Percentiles rank a stretch among this genome's conserved stretches.
These are phyloP conservation scores for Andrena praecox DNA, from an alignment of 2,888 invertebrate species.

Conservation along the genomic window DNA sequence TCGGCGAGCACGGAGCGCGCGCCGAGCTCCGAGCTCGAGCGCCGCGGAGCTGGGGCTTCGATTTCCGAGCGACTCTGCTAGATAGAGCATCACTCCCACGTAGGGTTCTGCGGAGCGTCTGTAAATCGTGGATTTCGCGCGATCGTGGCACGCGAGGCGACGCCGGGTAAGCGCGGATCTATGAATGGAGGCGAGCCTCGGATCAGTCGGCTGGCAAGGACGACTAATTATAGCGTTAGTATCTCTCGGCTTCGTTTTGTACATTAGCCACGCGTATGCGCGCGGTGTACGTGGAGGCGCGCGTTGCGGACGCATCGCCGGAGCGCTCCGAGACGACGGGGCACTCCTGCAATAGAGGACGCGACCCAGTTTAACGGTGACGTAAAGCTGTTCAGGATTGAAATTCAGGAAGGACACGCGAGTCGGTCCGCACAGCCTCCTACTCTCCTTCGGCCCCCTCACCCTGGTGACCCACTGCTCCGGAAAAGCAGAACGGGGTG, in stretches of 20 bases:
- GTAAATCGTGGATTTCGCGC: background rate
- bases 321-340: slow-evolving; percentile 50
- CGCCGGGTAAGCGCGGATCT: slow-evolving; percentile 73
- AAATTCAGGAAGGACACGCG: slow-evolving; percentile 66
- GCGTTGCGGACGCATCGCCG: slow-evolving; percentile 27
- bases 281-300: background rate
- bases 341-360: slow-evolving; percentile 66
- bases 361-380: slow-evolving; percentile 66
- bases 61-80: too few species aligned
- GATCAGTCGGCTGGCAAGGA: slow-evolving; percentile 81
- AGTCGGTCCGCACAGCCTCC: slow-evolving; percentile 3
- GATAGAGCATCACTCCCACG: too few species aligned
- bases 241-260: slow-evolving; percentile 67
- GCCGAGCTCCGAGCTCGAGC: background rate
- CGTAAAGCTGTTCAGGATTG: slow-evolving; percentile 64
- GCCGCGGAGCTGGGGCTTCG: background rate
- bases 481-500: background rate
- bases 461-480: slow-evolving; percentile 2
- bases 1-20: too few species aligned
- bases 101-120: too few species aligned
- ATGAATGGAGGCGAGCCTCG: slow-evolving; percentile 82
- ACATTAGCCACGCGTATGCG: slow-evolving; percentile 61
- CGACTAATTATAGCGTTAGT: slow-evolving; percentile 82
- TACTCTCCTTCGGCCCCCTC: background rate
- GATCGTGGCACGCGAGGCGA: background rate